Percentiles rank a stretch among this genome's conserved stretches.
These are phyloP conservation scores for Periparus ater DNA, from an alignment of 2,797 vertebrate species.

Conservation along the genomic window DNA sequence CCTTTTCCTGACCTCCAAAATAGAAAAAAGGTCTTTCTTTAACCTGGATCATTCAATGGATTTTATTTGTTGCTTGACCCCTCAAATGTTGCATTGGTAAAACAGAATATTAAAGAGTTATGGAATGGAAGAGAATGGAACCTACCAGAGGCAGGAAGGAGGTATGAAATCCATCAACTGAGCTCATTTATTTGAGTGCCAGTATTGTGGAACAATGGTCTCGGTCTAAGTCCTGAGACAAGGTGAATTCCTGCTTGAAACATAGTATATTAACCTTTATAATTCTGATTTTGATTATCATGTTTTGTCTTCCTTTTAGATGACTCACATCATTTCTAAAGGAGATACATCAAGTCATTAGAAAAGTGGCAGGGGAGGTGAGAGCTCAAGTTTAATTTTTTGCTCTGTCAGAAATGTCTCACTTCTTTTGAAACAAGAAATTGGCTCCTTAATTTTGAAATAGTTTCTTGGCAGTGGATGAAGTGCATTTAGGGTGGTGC, in stretches of 20 bases:
- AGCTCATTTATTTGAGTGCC: not conserved
- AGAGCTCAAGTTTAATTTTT: not conserved
- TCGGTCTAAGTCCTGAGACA: not conserved
- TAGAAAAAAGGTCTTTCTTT: not conserved
- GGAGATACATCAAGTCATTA: not conserved
- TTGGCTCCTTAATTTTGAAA: not conserved
- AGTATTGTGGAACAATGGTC: not conserved
- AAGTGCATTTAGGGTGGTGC: not conserved
- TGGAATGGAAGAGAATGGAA: not conserved
- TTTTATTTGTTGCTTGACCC: not conserved
- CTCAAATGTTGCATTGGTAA: not conserved
- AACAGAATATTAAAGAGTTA: not conserved
- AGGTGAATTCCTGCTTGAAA: not conserved
- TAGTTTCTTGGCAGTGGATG: not conserved
- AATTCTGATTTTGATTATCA: not conserved
- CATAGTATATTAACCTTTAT: not conserved
- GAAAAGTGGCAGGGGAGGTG: not conserved
- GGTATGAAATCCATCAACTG: not conserved
- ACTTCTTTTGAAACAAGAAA: not conserved
- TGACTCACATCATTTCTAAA: not conserved
- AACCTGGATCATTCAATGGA: not conserved
- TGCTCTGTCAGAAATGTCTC: not conserved
- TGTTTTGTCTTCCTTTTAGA: not conserved
- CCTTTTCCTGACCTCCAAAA: conserved; percentile 11
- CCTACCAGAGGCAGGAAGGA: not conserved